Base-by-base conservation (phyloP, 2,797 vertebrate genomes). In the Pseudomugil gertrudae region DNA sequence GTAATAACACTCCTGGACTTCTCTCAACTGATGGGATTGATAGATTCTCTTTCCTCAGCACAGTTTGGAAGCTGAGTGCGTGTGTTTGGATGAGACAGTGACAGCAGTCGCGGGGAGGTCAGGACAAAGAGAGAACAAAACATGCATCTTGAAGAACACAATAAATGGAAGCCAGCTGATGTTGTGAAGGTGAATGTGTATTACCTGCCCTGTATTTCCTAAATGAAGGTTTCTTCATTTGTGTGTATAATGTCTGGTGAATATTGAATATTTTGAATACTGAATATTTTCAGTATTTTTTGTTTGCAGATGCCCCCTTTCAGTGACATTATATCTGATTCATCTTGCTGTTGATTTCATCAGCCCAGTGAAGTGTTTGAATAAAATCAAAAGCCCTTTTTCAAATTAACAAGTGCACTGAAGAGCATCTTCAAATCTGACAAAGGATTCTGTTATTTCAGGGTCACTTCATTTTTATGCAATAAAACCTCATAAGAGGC, bases 1-100 rank as follows among this genome's bases (percentile, higher is more conserved):
- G 88, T 91, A 93, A 93, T 90, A 87, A 89, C 87, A 87, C 86
- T 86, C 79, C 72, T 81, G 79, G 83, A 87, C 77, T 84, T 82
- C 84, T 86, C 77, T 84, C 63, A 65, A 57, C 84, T 90, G 89
- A 91, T 87, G 78, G 72, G 69, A 66, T 74, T 84, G 86, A 92
- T 90, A 85, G 83, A 93, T 91, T 60, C 64, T 76, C 60, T 66
- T 66, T 67, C 59, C 66, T 80, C 48, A 7, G 57, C n/a, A n/a
- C n/a, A 70, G 74, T 68, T 63, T 67, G 48, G 38, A 71, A 48
- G 52, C 78, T 68, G n/a, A 50, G 52, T 17, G 51, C 60, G 36
- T 63, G 57, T 75, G 24, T 56, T 67, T 60, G 71, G 57, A 71
- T 4, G 52, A 65, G 54, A 66, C 57, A 73, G 54, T 40, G 63